A percentile compares a stretch with the other conserved stretches of the same genome.
These are phyloP conservation scores for Dryocosmus kuriphilus DNA, from an alignment of 2,888 invertebrate genomes.

Conservation along the genomic window DNA sequence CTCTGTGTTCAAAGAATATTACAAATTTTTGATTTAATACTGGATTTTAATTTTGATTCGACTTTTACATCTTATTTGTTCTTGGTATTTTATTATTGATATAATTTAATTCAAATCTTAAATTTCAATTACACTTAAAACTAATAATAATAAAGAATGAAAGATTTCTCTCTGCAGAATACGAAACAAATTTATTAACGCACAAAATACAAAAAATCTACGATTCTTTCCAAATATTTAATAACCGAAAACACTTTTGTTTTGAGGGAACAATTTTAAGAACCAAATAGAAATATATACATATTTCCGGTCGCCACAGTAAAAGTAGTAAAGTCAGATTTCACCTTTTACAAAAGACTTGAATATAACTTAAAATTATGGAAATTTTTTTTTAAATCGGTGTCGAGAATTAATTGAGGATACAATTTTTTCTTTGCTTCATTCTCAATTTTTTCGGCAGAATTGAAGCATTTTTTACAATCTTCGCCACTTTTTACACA, in stretches of 20 bases:
- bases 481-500: slow-evolving; percentile 9
- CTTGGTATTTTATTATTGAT: too few species aligned
- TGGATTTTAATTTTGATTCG: too few species aligned
- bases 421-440: neutral
- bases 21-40: too few species aligned
- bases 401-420: neutral
- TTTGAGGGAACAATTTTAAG: too few species aligned
- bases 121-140: neutral
- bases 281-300: neutral
- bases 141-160: neutral
- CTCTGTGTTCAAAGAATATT: too few species aligned
- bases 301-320: neutral
- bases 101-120: too few species aligned
- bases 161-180: neutral
- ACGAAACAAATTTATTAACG: neutral
- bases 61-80: too few species aligned
- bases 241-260: neutral
- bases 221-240: neutral
- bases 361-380: neutral
- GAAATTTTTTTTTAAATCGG: neutral
- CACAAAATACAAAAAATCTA: neutral
- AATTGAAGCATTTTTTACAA: slow-evolving; percentile 20
- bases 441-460: neutral
- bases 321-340: neutral
- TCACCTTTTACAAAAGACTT: neutral